Conservation (phyloP, 2,797 vertebrate species). For the Brachyalestes nurse region DNA sequence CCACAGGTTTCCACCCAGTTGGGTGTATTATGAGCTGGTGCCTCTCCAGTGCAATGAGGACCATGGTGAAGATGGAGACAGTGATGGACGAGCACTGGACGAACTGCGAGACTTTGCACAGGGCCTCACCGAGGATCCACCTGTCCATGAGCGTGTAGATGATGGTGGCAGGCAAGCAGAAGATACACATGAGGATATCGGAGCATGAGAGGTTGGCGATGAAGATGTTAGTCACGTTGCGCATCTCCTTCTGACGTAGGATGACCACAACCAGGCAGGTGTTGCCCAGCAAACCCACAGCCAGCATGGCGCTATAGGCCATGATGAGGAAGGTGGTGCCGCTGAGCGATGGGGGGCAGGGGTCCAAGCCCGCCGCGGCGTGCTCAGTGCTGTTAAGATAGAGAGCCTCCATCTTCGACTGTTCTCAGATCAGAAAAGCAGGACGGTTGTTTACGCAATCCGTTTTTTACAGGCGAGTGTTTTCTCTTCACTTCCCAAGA, state of each 20-base stretch:
- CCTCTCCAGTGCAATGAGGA: conserved; percentile 86
- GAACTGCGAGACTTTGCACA: conserved; percentile 84
- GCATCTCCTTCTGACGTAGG: conserved; percentile 83
- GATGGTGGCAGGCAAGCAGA: conserved; percentile 84
- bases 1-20: conserved; percentile 84
- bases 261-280: conserved; percentile 84
- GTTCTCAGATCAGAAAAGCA: conserved; percentile 31
- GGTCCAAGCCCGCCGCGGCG: neutral
- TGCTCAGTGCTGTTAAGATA: conserved; percentile 66
- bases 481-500: conserved; percentile 30
- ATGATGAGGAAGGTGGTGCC: conserved; percentile 83
- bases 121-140: conserved; percentile 83
- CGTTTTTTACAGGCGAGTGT: neutral
- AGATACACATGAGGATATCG: conserved; percentile 83
- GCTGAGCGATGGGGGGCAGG: conserved; percentile 75
- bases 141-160: conserved; percentile 88
- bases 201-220: conserved; percentile 86
- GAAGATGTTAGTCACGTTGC: conserved; percentile 86
- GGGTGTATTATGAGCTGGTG: conserved; percentile 88
- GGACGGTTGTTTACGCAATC: neutral
- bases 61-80: conserved; percentile 82
- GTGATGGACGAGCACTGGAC: conserved; percentile 83
- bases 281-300: conserved; percentile 85
- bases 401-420: conserved; percentile 71
- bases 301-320: conserved; percentile 82